phyloP scores from a whole-genome alignment of 2,888 invertebrate genomes.

The Zonitis immaculata region DNA sequence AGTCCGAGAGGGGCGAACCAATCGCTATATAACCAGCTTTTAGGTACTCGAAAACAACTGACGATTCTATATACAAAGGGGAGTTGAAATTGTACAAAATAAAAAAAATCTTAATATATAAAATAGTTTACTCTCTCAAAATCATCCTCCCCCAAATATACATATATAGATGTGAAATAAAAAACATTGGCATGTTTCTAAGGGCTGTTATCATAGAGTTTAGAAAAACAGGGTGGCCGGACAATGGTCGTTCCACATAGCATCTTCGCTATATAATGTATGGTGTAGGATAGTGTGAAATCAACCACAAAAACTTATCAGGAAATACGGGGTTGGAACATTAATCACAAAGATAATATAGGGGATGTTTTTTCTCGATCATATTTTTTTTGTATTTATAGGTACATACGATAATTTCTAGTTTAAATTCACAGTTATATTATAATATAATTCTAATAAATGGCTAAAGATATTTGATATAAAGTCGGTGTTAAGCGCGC shows the following conservation, averaged over 20 bases:
- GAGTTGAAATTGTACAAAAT: slow-evolving; percentile 1
- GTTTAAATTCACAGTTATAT: no score
- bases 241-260: slow-evolving; percentile 30
- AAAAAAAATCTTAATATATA: slow-evolving; percentile 2
- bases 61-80: slow-evolving; percentile 6
- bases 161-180: no score
- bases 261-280: slow-evolving; percentile 23
- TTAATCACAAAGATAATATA: slow-evolving; percentile 11
- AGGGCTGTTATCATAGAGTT: not conserved
- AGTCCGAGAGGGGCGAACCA: slow-evolving; percentile 39
- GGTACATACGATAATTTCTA: no score
- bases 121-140: not conserved
- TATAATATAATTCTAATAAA: no score
- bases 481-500: slow-evolving; percentile 42
- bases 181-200: no score
- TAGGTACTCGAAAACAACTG: slow-evolving; percentile 19
- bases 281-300: no score
- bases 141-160: not conserved
- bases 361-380: not conserved
- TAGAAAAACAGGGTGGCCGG: slow-evolving; percentile 18
- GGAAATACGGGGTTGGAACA: slow-evolving; percentile 12
- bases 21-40: slow-evolving; percentile 36
- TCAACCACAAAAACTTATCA: slow-evolving; percentile 33
- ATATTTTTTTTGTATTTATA: no score
- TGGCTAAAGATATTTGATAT: slow-evolving; percentile 39